These are phyloP conservation scores for Meloe dianella DNA, from an alignment of 2,888 invertebrate genomes.

Conservation along the genomic window DNA sequence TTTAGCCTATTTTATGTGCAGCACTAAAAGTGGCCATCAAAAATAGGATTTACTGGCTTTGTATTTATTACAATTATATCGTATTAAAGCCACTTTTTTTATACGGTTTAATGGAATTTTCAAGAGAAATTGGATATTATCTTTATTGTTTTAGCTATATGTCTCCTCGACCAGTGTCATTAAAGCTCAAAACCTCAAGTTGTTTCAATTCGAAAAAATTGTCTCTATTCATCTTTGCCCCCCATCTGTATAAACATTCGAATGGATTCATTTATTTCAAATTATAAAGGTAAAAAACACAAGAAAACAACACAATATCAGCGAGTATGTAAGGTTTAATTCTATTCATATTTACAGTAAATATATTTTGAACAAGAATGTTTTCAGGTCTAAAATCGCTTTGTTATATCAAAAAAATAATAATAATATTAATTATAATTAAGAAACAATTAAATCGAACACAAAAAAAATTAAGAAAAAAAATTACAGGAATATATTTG, in stretches of 20 bases:
- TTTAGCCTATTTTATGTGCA: no score
- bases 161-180: not conserved
- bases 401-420: conserved; percentile 14
- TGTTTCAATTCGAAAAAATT: not conserved
- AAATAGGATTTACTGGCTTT: not conserved
- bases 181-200: not conserved
- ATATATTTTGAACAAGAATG: conserved; percentile 36
- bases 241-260: not conserved
- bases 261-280: not conserved
- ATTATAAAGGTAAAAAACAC: no score
- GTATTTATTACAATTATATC: conserved; percentile 12
- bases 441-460: conserved; percentile 31
- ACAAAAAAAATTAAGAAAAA: conserved; percentile 26
- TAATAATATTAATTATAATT: conserved; percentile 20
- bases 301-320: conserved; percentile 28
- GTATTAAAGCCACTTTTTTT: not conserved
- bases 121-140: not conserved
- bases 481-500: conserved; percentile 36
- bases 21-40: no score
- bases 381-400: conserved; percentile 22
- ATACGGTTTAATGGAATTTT: not conserved
- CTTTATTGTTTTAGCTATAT: no score
- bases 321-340: conserved; percentile 43
- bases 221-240: not conserved
- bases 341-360: conserved; percentile 44